phyloP scores from a whole-genome alignment of 2,113 vertebrate species.

The Coregonus clupeaformis region DNA sequence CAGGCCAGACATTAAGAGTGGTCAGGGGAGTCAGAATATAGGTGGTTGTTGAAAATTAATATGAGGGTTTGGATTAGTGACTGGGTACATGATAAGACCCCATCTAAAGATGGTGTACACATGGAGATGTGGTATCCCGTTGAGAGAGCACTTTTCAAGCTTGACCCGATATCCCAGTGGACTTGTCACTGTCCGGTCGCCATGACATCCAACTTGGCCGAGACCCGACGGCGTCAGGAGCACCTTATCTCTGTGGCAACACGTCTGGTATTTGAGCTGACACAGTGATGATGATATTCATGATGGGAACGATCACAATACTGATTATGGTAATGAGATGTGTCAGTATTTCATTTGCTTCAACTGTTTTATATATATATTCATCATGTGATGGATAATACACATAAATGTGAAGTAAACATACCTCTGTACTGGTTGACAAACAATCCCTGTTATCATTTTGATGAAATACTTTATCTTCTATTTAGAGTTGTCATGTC shows the following conservation, averaged over 20 bases:
- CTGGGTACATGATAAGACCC: background rate
- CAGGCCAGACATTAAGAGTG: background rate
- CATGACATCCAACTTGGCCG: constrained; percentile 78
- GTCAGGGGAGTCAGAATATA: background rate
- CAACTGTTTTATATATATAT: background rate
- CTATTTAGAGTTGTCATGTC: no score
- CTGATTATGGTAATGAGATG: background rate
- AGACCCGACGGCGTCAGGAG: constrained; percentile 82
- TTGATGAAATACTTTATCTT: no score
- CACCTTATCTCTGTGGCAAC: constrained; percentile 81
- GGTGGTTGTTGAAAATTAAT: background rate
- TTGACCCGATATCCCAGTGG: constrained; percentile 62
- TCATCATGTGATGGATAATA: background rate
- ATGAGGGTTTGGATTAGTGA: background rate
- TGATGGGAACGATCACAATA: background rate
- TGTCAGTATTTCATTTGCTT: background rate
- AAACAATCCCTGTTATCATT: no score
- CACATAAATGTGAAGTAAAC: no score
- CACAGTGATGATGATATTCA: background rate
- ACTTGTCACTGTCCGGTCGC: constrained; percentile 76
- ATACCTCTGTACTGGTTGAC: no score
- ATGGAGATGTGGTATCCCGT: background rate
- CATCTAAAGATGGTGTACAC: background rate
- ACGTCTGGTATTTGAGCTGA: constrained; percentile 80
- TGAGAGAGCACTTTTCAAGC: constrained; percentile 38